These are phyloP conservation scores for Heterotis niloticus DNA, from an alignment of 2,113 vertebrate species.

Conservation along the genomic window DNA sequence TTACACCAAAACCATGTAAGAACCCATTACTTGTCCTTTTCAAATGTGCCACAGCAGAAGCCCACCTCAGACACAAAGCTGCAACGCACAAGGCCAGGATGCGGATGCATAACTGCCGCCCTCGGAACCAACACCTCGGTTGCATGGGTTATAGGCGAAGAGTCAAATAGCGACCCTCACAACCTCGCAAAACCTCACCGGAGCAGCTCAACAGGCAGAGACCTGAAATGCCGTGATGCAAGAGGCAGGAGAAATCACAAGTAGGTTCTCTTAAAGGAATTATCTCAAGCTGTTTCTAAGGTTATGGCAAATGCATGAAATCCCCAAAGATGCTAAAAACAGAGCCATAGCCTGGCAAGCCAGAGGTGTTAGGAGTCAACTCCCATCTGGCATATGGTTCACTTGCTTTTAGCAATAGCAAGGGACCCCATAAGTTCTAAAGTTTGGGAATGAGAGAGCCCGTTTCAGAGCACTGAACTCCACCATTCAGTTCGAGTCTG, in stretches of 20 bases:
- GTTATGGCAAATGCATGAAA: background rate
- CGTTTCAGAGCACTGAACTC: background rate
- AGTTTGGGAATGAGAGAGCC: background rate
- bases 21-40: background rate
- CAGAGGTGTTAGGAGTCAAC: background rate
- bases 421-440: background rate
- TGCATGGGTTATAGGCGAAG: too few relatives aligned
- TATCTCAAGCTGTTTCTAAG: background rate
- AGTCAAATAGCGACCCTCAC: background rate
- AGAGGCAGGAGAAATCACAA: background rate
- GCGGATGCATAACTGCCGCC: too few relatives aligned
- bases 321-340: background rate
- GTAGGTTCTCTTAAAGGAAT: slow-evolving; percentile 1
- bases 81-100: too few relatives aligned
- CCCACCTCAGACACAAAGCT: background rate
- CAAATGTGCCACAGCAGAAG: background rate
- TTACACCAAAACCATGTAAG: background rate
- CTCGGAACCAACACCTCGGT: too few relatives aligned
- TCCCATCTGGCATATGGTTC: background rate
- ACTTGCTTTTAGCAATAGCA: background rate
- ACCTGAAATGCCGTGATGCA: background rate
- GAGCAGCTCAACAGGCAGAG: background rate
- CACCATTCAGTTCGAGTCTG: background rate
- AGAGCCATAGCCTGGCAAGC: background rate
- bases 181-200: background rate